These are phyloP conservation scores for Eurosta solidaginis DNA, from an alignment of 1,140 invertebrate species.

Conservation along the genomic window DNA sequence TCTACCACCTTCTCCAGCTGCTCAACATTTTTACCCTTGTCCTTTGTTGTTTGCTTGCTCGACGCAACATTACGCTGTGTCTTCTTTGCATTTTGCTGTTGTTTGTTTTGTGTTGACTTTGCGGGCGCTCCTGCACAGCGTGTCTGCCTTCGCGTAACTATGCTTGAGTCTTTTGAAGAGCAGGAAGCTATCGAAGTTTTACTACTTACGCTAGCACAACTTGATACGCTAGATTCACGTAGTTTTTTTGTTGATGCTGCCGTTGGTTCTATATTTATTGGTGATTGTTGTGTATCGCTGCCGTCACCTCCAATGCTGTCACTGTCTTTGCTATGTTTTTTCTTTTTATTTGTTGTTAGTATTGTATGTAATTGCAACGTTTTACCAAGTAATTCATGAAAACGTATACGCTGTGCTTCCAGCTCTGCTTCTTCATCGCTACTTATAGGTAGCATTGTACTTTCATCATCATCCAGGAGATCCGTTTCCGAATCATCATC, in stretches of 20 bases:
- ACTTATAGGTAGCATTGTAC: constrained; percentile 48
- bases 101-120: background rate
- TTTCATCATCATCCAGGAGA: constrained; percentile 45
- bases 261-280: background rate
- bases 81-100: background rate
- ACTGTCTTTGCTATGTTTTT: constrained; percentile 28
- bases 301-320: constrained; percentile 19
- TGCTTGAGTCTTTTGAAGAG: background rate
- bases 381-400: constrained; percentile 31
- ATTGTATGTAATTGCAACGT: constrained; percentile 31
- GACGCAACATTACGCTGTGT: background rate
- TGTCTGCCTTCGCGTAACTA: background rate
- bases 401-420: constrained; percentile 53
- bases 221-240: background rate
- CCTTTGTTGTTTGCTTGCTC: too few relatives aligned
- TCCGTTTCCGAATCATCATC: constrained; percentile 44
- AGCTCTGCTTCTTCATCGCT: constrained; percentile 56
- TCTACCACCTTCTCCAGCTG: background rate
- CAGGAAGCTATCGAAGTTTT: constrained; percentile 1
- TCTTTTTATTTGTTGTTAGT: background rate
- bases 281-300: background rate
- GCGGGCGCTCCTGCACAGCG: background rate
- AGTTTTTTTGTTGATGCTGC: constrained; percentile 28
- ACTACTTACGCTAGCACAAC: constrained; percentile 4
- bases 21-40: background rate